A percentile compares a stretch with the other conserved stretches of the same genome.
Conservation (phyloP, 1,140 invertebrate genomes). For the Bactericera cockerelli region DNA sequence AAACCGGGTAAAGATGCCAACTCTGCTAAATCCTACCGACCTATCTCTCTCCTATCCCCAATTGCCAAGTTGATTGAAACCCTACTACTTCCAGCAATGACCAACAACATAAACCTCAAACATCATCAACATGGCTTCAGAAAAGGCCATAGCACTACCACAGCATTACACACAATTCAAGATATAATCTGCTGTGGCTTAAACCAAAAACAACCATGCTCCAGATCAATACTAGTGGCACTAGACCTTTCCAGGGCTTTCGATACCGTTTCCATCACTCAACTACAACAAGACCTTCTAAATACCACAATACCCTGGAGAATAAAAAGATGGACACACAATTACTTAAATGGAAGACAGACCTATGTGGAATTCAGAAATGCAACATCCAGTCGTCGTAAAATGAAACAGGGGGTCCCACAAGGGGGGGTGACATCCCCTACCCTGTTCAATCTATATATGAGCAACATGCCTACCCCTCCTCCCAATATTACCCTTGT, state of each 20-base stretch:
- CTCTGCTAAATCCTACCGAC: slow-evolving; percentile 8
- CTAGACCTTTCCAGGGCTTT: not conserved
- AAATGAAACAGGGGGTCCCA: not conserved
- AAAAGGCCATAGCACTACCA: slow-evolving; percentile 4
- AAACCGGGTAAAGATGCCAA: slow-evolving; percentile 9
- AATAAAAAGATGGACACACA: not conserved
- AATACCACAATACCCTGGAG: slow-evolving; percentile 1
- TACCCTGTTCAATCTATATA: slow-evolving; percentile 5
- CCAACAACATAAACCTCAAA: not conserved
- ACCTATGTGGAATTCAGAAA: not conserved
- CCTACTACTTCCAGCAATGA: not conserved
- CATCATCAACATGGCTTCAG: slow-evolving; percentile 6
- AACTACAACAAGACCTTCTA: slow-evolving; percentile 4
- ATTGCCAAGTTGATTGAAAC: slow-evolving; percentile 2
- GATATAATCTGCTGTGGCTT: slow-evolving; percentile 3
- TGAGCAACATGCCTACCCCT: slow-evolving; percentile 6
- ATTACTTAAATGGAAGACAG: not conserved
- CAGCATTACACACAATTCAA: slow-evolving; percentile 1
- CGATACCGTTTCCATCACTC: slow-evolving; percentile 5
- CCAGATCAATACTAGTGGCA: slow-evolving; percentile 1
- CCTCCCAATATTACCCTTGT: slow-evolving; percentile 1
- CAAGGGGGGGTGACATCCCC: slow-evolving; percentile 7
- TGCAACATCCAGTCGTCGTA: not conserved
- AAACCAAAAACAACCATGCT: slow-evolving; percentile 1
- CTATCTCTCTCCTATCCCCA: slow-evolving; percentile 10